Conservation (phyloP, 2,888 invertebrate genomes). For the Polydrusus pterygomalis region DNA sequence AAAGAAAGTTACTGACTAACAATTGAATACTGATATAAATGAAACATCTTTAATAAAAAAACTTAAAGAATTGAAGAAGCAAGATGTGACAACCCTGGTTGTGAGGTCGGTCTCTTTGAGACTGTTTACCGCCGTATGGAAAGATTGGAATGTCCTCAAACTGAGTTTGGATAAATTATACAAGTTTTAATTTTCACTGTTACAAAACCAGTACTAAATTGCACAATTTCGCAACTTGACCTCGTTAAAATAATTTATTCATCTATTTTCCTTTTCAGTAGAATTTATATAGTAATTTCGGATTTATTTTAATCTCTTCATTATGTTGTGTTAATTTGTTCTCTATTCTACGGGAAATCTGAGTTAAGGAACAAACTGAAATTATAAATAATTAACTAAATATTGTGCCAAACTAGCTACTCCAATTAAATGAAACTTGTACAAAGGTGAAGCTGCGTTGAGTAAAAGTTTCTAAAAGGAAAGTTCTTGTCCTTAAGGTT, state of each 20-base stretch:
- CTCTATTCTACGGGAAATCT: neutral
- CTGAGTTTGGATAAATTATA: too few relatives aligned
- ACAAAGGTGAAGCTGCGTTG: conserved; percentile 21
- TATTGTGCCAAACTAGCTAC: conserved; percentile 9
- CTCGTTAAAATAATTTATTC: neutral
- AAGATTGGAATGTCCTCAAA: too few relatives aligned
- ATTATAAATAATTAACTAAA: conserved; percentile 18
- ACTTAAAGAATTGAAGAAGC: too few relatives aligned
- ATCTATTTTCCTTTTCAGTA: neutral
- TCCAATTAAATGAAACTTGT: conserved; percentile 18
- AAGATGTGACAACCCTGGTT: too few relatives aligned
- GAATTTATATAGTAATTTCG: neutral
- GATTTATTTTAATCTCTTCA: conserved; percentile 2
- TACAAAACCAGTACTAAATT: too few relatives aligned
- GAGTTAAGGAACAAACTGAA: conserved; percentile 13
- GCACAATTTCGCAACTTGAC: neutral
- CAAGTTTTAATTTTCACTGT: too few relatives aligned
- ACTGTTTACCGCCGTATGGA: too few relatives aligned
- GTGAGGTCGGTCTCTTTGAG: too few relatives aligned
- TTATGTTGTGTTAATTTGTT: neutral
- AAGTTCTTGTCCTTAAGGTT: neutral
- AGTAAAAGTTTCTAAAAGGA: conserved; percentile 5
- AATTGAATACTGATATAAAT: too few relatives aligned
- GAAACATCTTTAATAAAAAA: too few relatives aligned
- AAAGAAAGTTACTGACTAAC: too few relatives aligned